Base-by-base conservation (phyloP, 1,140 invertebrate genomes). In the Battus philenor region DNA sequence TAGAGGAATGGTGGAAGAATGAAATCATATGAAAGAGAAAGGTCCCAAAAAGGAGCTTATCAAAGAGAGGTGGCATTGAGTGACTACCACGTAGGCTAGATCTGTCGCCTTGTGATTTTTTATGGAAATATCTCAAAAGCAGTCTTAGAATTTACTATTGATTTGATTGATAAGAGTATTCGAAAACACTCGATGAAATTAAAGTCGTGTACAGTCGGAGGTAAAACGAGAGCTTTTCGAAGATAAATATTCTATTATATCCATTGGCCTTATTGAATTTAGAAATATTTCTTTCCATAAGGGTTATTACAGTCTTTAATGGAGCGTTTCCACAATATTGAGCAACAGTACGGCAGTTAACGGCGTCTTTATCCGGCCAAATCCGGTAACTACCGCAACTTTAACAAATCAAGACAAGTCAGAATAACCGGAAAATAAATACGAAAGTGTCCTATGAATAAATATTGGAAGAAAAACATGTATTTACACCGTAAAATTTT, bases 381-480 rank as follows among this genome's bases (percentile, higher is more conserved):
- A 41, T 41, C 24, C n/a, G 13, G 24, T 27, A 9, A 41, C n/a
- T 17, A 41, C 26, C 38, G 38, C 22, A 41, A 17, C 38, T 27
- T 41, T 41, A 29, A 41, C 38, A 41, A 41, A 41, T 41, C 38
- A 41, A 29, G 24, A 41, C 38, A 29, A 16, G 13, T 27, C 13
- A 13, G 15, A 29, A 41, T 16, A 17, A 24, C 24, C 22, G 26
- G 29, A 17, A 16, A 17, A 29, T 29, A 29, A 29, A 29, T 10
- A 29, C 9, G 4, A 20, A 33, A 17, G 16, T 30, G 17, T 16
- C 4, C 24, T 15, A 41, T 12, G 18, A 39, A 41, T 18, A 10
- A 9, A 10, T 9, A 10, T 17, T 26, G 24, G 38, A 11, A 41
- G 22, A 17, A 5, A 24, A 22, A 41, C 10, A 12, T 39, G 12